These are phyloP conservation scores for Diloba caeruleocephala DNA, from an alignment of 2,888 invertebrate genomes.

Conservation along the genomic window DNA sequence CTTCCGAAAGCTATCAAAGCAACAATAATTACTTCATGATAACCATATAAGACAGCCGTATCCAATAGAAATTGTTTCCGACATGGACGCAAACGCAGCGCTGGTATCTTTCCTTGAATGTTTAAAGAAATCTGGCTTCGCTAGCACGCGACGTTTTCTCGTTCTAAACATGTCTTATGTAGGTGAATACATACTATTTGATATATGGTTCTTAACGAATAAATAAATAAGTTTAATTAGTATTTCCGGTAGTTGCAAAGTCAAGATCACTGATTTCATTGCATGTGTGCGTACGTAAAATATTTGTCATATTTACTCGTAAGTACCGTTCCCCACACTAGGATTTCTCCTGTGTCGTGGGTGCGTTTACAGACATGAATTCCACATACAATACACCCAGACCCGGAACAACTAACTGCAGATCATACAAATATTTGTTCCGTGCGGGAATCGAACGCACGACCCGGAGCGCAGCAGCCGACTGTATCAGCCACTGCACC, in stretches of 20 bases:
- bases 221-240: slow-evolving; percentile 41
- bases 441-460: too few species aligned
- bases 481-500: too few species aligned
- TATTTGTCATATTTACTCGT: not conserved
- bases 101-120: slow-evolving; percentile 79
- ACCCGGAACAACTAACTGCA: too few species aligned
- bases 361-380: too few species aligned
- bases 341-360: too few species aligned
- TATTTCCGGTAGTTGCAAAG: slow-evolving; percentile 35
- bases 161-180: slow-evolving; percentile 52
- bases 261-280: slow-evolving; percentile 25
- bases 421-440: too few species aligned
- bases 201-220: slow-evolving; percentile 27
- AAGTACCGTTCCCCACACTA: too few species aligned
- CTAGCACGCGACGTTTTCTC: slow-evolving; percentile 83
- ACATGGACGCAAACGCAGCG: slow-evolving; percentile 19
- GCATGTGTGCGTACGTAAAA: slow-evolving; percentile 6
- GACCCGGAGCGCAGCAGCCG: too few species aligned
- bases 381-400: too few species aligned
- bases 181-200: slow-evolving; percentile 41
- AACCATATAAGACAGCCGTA: slow-evolving; percentile 34
- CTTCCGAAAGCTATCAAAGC: slow-evolving; percentile 16
- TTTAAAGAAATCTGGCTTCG: slow-evolving; percentile 81
- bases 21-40: slow-evolving; percentile 3
- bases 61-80: slow-evolving; percentile 44